These are phyloP conservation scores for Sphaerophoria taeniata DNA, from an alignment of 2,888 invertebrate species.

Conservation along the genomic window DNA sequence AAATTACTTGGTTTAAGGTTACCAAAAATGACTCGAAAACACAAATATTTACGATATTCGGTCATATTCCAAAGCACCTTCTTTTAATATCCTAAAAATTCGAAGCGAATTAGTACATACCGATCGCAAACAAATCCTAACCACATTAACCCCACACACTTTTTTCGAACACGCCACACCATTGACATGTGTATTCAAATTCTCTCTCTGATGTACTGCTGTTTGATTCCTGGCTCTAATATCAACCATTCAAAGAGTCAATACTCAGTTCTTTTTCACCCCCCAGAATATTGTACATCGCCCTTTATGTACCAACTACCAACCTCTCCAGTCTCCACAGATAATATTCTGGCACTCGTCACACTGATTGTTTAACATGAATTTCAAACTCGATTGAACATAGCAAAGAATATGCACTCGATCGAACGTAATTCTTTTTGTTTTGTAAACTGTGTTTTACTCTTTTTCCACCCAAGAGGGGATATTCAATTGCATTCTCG, in stretches of 20 bases:
- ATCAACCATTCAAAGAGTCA: conserved; percentile 1
- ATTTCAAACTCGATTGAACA: conserved; percentile 62
- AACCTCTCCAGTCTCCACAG: conserved; percentile 5
- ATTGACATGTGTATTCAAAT: conserved; percentile 63
- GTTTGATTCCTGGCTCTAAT: conserved; percentile 61
- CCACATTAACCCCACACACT: conserved; percentile 50
- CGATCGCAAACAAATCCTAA: conserved; percentile 51
- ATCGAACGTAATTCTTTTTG: conserved; percentile 62
- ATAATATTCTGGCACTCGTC: conserved; percentile 33
- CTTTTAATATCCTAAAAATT: not conserved
- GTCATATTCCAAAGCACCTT: not conserved
- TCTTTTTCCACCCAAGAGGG: conserved; percentile 16
- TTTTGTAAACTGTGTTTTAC: conserved; percentile 37
- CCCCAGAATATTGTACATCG: too few relatives aligned
- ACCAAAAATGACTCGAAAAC: too few relatives aligned
- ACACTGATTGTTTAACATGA: conserved; percentile 65
- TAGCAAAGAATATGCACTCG: conserved; percentile 63
- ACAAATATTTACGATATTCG: not conserved
- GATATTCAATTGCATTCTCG: conserved; percentile 60
- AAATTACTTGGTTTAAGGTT: too few relatives aligned
- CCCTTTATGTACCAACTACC: too few relatives aligned
- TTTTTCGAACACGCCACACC: conserved; percentile 24
- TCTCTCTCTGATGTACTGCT: conserved; percentile 36
- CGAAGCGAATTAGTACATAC: conserved; percentile 23
- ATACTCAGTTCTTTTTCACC: conserved; percentile 17